Base-by-base conservation (phyloP, 2,797 vertebrate genomes). In the Poeciliopsis gracilis region DNA sequence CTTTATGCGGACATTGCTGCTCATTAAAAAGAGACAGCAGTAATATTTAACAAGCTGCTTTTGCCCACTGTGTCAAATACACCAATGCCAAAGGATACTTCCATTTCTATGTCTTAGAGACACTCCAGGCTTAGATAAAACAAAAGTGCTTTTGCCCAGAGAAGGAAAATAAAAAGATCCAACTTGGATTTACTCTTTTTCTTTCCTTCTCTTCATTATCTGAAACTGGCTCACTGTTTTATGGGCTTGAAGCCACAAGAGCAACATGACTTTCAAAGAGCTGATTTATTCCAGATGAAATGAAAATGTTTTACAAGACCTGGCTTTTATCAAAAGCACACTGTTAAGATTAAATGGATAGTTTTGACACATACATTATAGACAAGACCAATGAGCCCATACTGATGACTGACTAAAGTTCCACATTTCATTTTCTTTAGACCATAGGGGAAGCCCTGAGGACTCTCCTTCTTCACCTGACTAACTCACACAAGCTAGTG, bases 271-370 rank as follows among this genome's bases (percentile, higher is more conserved):
- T 77, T 91, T 78, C 85, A 81, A 90, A 81, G 80, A 11, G 4
- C 86, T 87, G 82, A 91, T 88, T 76, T 89, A 87, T 86, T 89
- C 49, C 28, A 71, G 70, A 90, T 90, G 72, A 87, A 90, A 93
- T 90, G 81, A 88, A 86, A 90, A 70, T 46, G 74, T 74, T 84
- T 90, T 84, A 91, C 84, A 83, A 88, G 83, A 77, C 79, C 82
- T 82, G 74, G 75, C 73, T 76, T 76, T 25, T 73, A 66, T 73
- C 80, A 77, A 89, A 87, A 77, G 71, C 83, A 85, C 82, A 83
- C 80, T 88, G 80, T 77, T 83, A 82, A 78, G 89, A 87, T 82
- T 85, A 87, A 85, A 33, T 77, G 38, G 80, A 85, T 3, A 70
- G 72, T 87, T 81, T 36, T 46, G 86, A 81, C 75, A 77, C 25